phyloP scores from a whole-genome alignment of 2,797 vertebrate genomes.

The Oreochromis grahami region DNA sequence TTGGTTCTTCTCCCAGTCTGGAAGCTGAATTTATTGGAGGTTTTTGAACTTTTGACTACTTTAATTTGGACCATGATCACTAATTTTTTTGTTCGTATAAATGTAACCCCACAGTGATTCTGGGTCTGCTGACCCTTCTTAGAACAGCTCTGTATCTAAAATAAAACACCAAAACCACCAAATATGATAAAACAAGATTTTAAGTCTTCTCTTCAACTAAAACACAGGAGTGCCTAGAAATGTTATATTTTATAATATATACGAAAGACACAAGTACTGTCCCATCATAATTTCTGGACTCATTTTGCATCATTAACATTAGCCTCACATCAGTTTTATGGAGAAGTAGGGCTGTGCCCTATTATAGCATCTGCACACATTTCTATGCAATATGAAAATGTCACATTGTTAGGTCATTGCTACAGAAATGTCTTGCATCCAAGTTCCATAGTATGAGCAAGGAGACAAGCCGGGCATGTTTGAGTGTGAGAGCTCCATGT shows the following conservation, averaged over 20 bases:
- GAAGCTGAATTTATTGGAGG: not conserved
- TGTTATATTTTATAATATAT: not conserved
- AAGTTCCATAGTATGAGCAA: not conserved
- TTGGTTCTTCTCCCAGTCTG: not conserved
- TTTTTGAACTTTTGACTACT: not conserved
- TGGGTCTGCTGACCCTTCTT: not conserved
- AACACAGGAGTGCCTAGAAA: not conserved
- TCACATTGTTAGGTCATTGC: not conserved
- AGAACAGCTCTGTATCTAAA: not conserved
- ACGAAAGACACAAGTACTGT: not conserved
- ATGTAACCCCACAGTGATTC: not conserved
- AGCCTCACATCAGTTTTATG: not conserved
- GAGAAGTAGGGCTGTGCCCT: not conserved
- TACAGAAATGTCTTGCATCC: not conserved
- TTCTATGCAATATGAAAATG: not conserved
- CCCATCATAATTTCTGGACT: not conserved
- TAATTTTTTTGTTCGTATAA: not conserved
- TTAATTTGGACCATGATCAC: not conserved
- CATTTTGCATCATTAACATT: not conserved
- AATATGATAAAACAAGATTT: not conserved
- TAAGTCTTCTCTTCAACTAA: not conserved
- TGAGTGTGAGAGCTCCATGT: not conserved
- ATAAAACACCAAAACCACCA: rapidly evolving
- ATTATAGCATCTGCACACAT: not conserved
- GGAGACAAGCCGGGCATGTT: not conserved